phyloP scores from a whole-genome alignment of 2,888 invertebrate species.

The Polyommatus icarus region DNA sequence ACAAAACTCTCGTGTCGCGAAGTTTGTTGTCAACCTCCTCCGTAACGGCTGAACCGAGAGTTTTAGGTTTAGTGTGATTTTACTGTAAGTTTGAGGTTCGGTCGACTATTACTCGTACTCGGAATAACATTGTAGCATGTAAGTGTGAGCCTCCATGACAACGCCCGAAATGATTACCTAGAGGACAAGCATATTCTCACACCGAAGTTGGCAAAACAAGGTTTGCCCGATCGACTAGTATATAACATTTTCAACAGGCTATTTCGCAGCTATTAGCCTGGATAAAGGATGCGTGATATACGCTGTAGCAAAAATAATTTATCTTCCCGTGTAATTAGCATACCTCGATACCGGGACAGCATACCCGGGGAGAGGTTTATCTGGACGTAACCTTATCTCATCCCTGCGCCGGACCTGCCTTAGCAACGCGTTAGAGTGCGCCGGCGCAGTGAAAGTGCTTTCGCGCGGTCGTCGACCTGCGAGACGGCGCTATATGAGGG shows the following conservation, averaged over 20 bases:
- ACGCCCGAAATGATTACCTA: no score
- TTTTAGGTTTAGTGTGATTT: neutral
- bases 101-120: neutral
- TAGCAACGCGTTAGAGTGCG: constrained; percentile 62
- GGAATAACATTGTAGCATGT: neutral
- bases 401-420: constrained; percentile 56
- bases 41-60: neutral
- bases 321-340: constrained; percentile 13
- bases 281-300: neutral
- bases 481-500: constrained; percentile 49
- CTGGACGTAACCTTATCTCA: constrained; percentile 54
- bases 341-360: constrained; percentile 22
- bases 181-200: no score
- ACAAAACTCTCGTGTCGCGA: no score
- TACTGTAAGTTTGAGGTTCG: neutral
- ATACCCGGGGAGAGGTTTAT: constrained; percentile 24
- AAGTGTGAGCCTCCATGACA: no score
- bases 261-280: neutral
- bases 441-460: constrained; percentile 78
- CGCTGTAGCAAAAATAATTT: neutral
- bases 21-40: neutral
- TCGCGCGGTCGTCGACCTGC: constrained; percentile 77
- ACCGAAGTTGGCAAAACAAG: no score
- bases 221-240: neutral
- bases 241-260: neutral